Conservation (phyloP, 1,140 invertebrate genomes). For the Lordiphosa stackelbergi region DNA sequence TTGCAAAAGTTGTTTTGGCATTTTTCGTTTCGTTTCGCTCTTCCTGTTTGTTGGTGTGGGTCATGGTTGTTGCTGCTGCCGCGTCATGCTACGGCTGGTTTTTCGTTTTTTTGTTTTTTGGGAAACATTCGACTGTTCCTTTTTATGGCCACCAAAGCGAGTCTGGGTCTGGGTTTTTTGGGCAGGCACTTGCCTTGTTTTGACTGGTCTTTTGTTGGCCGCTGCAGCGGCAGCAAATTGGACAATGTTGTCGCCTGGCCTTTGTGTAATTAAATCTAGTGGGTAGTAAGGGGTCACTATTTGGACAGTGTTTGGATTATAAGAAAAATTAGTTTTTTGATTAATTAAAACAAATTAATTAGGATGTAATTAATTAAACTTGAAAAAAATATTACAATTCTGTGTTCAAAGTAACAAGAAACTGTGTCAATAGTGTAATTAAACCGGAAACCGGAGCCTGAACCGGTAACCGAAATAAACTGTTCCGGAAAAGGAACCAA, state of each 20-base stretch:
- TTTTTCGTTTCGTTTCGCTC: slow-evolving; percentile 41
- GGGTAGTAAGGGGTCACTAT: slow-evolving; percentile 15
- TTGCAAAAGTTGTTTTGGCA: slow-evolving; percentile 63
- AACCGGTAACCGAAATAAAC: too few relatives aligned
- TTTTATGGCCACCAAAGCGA: slow-evolving; percentile 36
- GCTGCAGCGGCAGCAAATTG: slow-evolving; percentile 37
- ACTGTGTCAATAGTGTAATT: too few relatives aligned
- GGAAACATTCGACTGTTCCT: slow-evolving; percentile 54
- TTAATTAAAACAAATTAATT: too few relatives aligned
- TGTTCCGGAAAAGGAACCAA: too few relatives aligned
- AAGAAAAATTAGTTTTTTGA: too few relatives aligned
- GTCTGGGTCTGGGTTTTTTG: slow-evolving; percentile 39
- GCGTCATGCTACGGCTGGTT: slow-evolving; percentile 54
- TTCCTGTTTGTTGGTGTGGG: slow-evolving; percentile 76
- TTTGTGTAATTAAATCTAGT: slow-evolving; percentile 55
- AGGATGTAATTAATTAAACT: too few relatives aligned
- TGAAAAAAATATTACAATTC: too few relatives aligned
- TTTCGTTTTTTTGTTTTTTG: slow-evolving; percentile 1
- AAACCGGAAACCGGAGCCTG: too few relatives aligned
- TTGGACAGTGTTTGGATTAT: background rate
- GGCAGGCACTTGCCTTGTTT: slow-evolving; percentile 35
- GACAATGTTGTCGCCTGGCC: slow-evolving; percentile 51
- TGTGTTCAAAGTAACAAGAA: too few relatives aligned
- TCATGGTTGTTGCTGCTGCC: slow-evolving; percentile 63
- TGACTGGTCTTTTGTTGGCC: slow-evolving; percentile 52